Conservation (phyloP, 2,113 vertebrate species). For the Paraplagusia blochii region DNA sequence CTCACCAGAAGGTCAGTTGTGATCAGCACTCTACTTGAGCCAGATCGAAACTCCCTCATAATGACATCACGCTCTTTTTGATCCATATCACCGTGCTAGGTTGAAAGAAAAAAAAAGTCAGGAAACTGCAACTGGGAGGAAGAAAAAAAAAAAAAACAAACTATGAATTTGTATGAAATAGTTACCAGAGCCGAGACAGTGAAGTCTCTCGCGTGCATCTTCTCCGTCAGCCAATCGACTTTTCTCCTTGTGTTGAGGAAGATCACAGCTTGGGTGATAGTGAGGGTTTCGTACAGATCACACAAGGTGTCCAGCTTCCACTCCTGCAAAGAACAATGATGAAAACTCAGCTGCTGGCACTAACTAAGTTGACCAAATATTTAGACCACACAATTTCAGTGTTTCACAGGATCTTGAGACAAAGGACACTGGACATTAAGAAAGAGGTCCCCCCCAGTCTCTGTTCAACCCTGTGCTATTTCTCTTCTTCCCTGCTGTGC, state of each 20-base stretch:
- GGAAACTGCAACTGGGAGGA: not conserved
- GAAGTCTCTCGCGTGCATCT: constrained; percentile 97
- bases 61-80: constrained; percentile 98
- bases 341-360: not conserved
- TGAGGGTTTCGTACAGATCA: constrained; percentile 95
- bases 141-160: not conserved
- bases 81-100: constrained; percentile 97
- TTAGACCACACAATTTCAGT: constrained; percentile 8
- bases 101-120: not conserved
- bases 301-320: constrained; percentile 98
- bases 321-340: constrained; percentile 74
- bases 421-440: constrained; percentile 76
- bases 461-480: constrained; percentile 66
- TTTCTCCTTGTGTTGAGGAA: constrained; percentile 98
- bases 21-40: constrained; percentile 94
- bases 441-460: constrained; percentile 76
- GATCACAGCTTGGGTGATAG: constrained; percentile 98
- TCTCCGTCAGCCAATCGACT: constrained; percentile 98
- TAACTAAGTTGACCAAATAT: not conserved
- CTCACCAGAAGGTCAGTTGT: constrained; percentile 97
- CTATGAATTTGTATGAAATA: too few relatives aligned
- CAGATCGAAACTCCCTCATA: constrained; percentile 96
- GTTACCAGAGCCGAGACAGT: constrained; percentile 96
- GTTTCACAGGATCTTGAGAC: constrained; percentile 74
- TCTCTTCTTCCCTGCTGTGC: constrained; percentile 75